These are phyloP conservation scores for Leuciscus idus DNA, from an alignment of 2,113 vertebrate species.

Conservation along the genomic window DNA sequence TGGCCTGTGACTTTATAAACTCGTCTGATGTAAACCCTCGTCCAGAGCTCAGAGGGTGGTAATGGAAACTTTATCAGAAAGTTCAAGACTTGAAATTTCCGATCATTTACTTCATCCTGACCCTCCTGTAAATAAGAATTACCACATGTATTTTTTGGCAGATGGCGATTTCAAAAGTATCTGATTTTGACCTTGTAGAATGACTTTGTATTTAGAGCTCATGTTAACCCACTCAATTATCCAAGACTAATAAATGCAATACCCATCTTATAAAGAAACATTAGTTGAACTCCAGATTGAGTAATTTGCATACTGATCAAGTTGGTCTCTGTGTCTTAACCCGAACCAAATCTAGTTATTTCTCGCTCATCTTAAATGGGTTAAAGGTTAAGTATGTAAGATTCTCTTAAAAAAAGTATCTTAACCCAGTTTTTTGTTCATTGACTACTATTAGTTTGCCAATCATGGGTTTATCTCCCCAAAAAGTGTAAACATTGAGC, in stretches of 20 bases:
- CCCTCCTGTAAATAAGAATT: constrained; percentile 26
- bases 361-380: neutral
- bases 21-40: constrained; percentile 48
- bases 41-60: constrained; percentile 24
- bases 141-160: constrained; percentile 45
- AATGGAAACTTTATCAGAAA: constrained; percentile 54
- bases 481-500: too few relatives aligned
- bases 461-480: too few relatives aligned
- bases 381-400: neutral
- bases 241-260: constrained; percentile 23
- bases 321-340: neutral
- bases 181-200: constrained; percentile 19
- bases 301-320: neutral
- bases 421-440: too few relatives aligned
- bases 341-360: constrained; percentile 1
- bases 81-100: constrained; percentile 46
- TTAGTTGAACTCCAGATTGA: neutral
- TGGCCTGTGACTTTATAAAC: constrained; percentile 46
- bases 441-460: too few relatives aligned
- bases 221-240: neutral
- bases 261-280: neutral
- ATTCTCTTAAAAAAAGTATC: too few relatives aligned
- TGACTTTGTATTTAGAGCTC: constrained; percentile 5
- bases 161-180: constrained; percentile 34
- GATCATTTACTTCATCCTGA: constrained; percentile 41